Evolutionary conservation across 2,888 invertebrate genomes (phyloP).

Genomic region (Troides helena): DNA sequence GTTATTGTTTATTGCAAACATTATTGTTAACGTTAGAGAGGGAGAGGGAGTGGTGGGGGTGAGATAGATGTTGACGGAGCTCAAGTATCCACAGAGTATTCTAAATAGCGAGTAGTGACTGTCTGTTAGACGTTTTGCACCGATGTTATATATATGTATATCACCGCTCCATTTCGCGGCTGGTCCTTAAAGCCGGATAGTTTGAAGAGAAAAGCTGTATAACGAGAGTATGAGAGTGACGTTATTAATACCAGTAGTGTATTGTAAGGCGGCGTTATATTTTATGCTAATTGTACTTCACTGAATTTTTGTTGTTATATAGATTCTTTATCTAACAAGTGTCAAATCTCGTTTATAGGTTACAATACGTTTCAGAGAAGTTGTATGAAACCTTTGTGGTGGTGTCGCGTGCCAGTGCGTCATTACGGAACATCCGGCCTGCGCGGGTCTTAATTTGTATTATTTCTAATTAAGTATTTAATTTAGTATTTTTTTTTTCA

Average conservation of each 20-base stretch:
- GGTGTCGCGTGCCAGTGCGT: no score
- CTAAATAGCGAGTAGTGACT: conserved; percentile 70
- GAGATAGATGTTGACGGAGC: conserved; percentile 49
- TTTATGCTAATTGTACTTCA: no score
- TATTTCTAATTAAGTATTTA: conserved; percentile 65
- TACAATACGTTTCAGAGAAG: no score
- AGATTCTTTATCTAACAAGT: no score
- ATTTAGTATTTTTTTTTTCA: conserved; percentile 56
- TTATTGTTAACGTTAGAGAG: conserved; percentile 71
- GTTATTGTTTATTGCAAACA: conserved; percentile 41
- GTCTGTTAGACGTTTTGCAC: conserved; percentile 77
- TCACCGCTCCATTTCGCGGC: conserved; percentile 35
- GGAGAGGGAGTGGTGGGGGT: conserved; percentile 33
- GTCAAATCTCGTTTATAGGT: no score
- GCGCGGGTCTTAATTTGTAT: conserved; percentile 51
- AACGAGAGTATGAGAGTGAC: no score
- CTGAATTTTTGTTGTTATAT: no score
- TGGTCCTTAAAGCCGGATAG: conserved; percentile 21
- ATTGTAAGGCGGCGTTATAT: no score
- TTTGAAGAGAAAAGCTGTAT: not conserved
- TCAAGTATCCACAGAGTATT: conserved; percentile 70
- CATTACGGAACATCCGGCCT: conserved; percentile 36
- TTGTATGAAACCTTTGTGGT: no score
- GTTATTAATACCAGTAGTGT: no score
- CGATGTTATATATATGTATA: conserved; percentile 56